These are phyloP conservation scores for Aphyosemion australe DNA, from an alignment of 2,113 vertebrate genomes.

Conservation along the genomic window DNA sequence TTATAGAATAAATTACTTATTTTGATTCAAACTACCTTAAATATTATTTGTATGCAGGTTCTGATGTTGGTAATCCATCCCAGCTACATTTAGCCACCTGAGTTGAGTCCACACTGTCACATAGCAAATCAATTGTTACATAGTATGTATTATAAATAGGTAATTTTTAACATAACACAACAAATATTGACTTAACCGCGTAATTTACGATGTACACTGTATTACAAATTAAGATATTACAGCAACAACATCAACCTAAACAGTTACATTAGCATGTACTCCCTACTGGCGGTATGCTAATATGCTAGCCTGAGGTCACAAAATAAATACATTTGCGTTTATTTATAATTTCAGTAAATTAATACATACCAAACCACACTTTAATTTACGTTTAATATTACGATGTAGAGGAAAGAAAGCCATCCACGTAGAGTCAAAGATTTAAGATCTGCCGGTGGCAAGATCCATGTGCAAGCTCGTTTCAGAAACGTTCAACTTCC, in stretches of 20 bases:
- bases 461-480: conserved; percentile 66
- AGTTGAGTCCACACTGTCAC: background rate
- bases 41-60: background rate
- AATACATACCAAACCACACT: conserved; percentile 34
- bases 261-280: background rate
- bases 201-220: too few relatives aligned
- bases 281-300: conserved; percentile 42
- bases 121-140: too few relatives aligned
- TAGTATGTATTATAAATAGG: too few relatives aligned
- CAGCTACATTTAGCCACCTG: background rate
- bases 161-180: too few relatives aligned
- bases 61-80: background rate
- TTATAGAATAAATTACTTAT: too few relatives aligned
- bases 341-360: background rate
- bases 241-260: too few relatives aligned
- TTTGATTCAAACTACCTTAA: background rate
- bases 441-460: background rate
- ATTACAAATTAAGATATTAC: too few relatives aligned
- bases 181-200: too few relatives aligned
- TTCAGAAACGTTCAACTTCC: conserved; percentile 62
- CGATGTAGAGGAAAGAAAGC: background rate
- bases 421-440: background rate
- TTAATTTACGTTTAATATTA: background rate
- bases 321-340: background rate
- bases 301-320: conserved; percentile 6